Percentiles rank a stretch among this genome's conserved stretches.
These are phyloP conservation scores for Temnothorax nylanderi DNA, from an alignment of 1,140 invertebrate species.

Conservation along the genomic window DNA sequence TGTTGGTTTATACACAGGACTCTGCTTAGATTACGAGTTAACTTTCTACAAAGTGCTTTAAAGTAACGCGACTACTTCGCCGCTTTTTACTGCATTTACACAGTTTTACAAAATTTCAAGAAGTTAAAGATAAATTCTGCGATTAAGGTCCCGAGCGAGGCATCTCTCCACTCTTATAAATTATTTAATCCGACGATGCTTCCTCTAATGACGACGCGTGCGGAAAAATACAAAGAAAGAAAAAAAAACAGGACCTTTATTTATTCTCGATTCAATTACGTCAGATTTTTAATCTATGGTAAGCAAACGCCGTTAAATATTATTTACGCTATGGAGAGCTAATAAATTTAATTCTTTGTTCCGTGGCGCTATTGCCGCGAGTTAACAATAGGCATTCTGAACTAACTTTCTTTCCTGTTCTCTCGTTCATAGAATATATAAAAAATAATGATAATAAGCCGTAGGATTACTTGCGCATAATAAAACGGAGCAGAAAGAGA, in stretches of 20 bases:
- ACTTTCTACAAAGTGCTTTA: slow-evolving; percentile 20
- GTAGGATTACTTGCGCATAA: not conserved
- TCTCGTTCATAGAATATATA: not conserved
- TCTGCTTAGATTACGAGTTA: slow-evolving; percentile 9
- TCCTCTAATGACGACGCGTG: not conserved
- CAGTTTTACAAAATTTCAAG: slow-evolving; percentile 16
- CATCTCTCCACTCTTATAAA: not conserved
- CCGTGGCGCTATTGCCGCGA: not conserved
- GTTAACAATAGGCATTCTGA: not conserved
- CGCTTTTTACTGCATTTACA: slow-evolving; percentile 14
- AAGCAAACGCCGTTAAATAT: not conserved
- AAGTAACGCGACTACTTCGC: slow-evolving; percentile 29
- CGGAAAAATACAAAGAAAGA: not conserved
- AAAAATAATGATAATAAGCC: not conserved
- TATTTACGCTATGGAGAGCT: not conserved
- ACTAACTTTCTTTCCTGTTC: not conserved
- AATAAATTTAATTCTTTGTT: slow-evolving; percentile 20
- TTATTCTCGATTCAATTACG: not conserved
- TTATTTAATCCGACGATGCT: slow-evolving; percentile 10
- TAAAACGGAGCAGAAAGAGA: not conserved
- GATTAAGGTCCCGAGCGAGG: slow-evolving; percentile 16
- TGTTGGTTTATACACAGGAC: not conserved
- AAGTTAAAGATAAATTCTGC: slow-evolving; percentile 46
- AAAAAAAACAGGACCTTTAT: not conserved
- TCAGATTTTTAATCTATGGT: not conserved